Base-by-base conservation (phyloP, 2,888 invertebrate species). In the Apotomis capreana region DNA sequence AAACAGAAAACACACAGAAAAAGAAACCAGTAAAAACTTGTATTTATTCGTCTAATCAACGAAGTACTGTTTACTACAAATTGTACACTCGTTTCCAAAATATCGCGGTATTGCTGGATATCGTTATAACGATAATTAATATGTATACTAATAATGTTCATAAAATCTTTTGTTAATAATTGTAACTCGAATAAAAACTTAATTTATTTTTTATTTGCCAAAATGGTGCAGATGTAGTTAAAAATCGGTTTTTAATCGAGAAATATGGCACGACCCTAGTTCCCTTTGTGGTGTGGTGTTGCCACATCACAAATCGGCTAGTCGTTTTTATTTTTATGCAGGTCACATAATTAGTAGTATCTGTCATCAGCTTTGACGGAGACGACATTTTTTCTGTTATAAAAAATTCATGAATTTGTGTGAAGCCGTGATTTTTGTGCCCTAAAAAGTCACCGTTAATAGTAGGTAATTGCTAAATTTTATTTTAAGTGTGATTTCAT, bases 381-480 rank as follows among this genome's bases (percentile, higher is more conserved):
- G 60, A 62, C 61, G 67, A 67, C 37, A 67, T 72, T 72, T 68
- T 72, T 68, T 72, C 71, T 72, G 63, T 68, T 68, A 40, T 51
- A 68, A 67, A 72, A 72, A 68, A 68, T 68, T 63, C 12, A 54
- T 54, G 68, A 63, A 72, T 54, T 68, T 46, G 68, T 46, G 68
- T 44, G 72, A 58, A 68, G 72, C 55, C 54, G 72, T 72, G 72
- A 72, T 68, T 72, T 70, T 52, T 68, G 71, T 58, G 63, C 40
- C 58, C n/a, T 54, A 63, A 58, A 58, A 72, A 68, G 57, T 59
- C 68, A 63, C 52, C 68, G 57, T 52, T 59, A 68, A n/a, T 51
- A 51, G 51, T 62, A 61, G 72, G 72, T 72, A 72, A 72, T 36
- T 37, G 3, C 36, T 54, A 15, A 15, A 44, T 59, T 59, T 13